Conservation (phyloP, 2,797 vertebrate genomes). For the Eupleurogrammus muticus region DNA sequence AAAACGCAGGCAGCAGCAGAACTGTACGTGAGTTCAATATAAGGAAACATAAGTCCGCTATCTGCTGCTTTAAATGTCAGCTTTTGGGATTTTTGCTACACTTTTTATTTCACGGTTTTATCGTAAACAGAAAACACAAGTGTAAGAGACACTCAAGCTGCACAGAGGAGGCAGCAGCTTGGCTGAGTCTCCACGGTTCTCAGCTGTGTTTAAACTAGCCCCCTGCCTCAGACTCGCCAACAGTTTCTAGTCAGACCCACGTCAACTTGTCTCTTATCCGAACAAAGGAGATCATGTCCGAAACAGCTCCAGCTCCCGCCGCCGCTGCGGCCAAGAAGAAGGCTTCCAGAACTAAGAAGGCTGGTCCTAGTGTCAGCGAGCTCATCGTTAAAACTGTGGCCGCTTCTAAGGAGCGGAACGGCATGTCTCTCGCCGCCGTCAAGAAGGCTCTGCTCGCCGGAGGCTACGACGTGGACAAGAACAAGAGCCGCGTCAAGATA, state of each 20-base stretch:
- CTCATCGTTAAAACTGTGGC: conserved; percentile 14
- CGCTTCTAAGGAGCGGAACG: too few relatives aligned
- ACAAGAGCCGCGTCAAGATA: conserved; percentile 12
- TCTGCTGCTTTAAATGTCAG: neutral
- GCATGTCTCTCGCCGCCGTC: too few relatives aligned
- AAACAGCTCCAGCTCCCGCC: conserved; percentile 29
- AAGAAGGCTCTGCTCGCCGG: neutral
- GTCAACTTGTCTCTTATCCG: accelerated
- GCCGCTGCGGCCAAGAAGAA: conserved; percentile 39
- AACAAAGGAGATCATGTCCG: conserved; percentile 27
- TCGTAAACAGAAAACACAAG: conserved; percentile 59
- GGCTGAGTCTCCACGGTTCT: conserved; percentile 53
- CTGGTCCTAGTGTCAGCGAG: conserved; percentile 12
- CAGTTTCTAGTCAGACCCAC: neutral
- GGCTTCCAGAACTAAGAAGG: neutral
- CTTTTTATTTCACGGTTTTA: conserved; percentile 1
- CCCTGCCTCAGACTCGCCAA: neutral
- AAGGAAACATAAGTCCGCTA: conserved; percentile 17
- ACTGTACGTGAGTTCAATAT: neutral
- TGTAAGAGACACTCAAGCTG: neutral
- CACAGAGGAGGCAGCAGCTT: neutral
- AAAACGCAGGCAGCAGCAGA: neutral
- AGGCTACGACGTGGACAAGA: conserved; percentile 26
- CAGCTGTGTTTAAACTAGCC: conserved; percentile 5
- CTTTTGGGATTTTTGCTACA: neutral